Percentiles rank a stretch among this genome's conserved stretches.
phyloP scores from a whole-genome alignment of 2,888 invertebrate genomes.

The Pachliopta kotzebuea region DNA sequence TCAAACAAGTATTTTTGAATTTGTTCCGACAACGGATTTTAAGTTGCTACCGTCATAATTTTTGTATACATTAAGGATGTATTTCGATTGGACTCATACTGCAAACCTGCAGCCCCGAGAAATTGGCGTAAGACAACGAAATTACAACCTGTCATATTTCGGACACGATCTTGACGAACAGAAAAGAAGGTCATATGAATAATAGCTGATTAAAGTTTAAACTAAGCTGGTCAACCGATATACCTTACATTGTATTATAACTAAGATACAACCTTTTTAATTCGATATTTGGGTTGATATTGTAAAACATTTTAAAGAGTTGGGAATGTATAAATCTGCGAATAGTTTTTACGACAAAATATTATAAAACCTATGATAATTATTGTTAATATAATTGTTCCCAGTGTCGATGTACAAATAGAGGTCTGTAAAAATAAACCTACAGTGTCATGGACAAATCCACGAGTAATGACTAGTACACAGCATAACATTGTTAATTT shows the following conservation, averaged over 20 bases:
- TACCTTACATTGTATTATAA: slow-evolving; percentile 11
- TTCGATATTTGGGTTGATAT: no score
- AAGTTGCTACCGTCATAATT: slow-evolving; percentile 34
- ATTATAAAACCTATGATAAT: no score
- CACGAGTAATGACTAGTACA: slow-evolving; percentile 14
- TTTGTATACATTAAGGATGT: slow-evolving; percentile 38
- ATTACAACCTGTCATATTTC: slow-evolving; percentile 75
- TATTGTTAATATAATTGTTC: neutral
- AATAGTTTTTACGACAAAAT: neutral
- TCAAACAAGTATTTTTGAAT: slow-evolving; percentile 41
- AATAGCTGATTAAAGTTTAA: slow-evolving; percentile 45
- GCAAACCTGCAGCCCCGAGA: slow-evolving; percentile 38
- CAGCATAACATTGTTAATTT: slow-evolving; percentile 21
- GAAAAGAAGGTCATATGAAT: slow-evolving; percentile 66
- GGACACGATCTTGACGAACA: slow-evolving; percentile 64
- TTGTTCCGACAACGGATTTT: slow-evolving; percentile 35
- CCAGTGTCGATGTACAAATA: slow-evolving; percentile 1
- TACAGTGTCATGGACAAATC: slow-evolving; percentile 7
- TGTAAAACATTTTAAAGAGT: no score
- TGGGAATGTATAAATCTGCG: neutral
- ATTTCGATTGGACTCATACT: slow-evolving; percentile 36
- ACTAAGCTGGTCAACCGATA: slow-evolving; percentile 11
- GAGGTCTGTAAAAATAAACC: slow-evolving; percentile 1
- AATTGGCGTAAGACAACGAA: slow-evolving; percentile 54
- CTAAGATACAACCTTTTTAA: slow-evolving; percentile 7